phyloP scores from a whole-genome alignment of 1,140 invertebrate species.

The Ptiloglossa arizonensis region DNA sequence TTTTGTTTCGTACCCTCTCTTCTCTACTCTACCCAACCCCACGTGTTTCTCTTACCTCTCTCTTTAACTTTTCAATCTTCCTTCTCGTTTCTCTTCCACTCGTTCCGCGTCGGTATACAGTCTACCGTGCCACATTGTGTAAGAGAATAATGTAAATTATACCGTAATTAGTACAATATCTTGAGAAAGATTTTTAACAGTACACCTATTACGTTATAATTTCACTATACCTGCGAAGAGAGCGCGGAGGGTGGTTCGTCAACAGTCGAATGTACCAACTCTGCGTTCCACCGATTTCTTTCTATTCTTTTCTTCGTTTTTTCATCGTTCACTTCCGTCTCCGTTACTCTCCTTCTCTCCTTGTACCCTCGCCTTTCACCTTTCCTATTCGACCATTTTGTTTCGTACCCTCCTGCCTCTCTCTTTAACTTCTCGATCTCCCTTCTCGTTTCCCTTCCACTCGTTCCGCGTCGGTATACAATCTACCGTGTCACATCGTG shows the following conservation, averaged over 20 bases:
- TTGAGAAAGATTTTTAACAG: too few relatives aligned
- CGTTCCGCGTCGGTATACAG: constrained; percentile 44
- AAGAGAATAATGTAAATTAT: too few relatives aligned
- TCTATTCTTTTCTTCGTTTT: neutral
- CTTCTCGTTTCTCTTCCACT: constrained; percentile 23
- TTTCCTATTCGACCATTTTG: constrained; percentile 22
- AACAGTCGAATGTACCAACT: constrained; percentile 58
- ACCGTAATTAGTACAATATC: too few relatives aligned
- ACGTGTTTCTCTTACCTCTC: neutral
- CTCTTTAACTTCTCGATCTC: neutral
- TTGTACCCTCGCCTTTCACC: neutral
- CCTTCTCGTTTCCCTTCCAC: constrained; percentile 13
- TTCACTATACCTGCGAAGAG: constrained; percentile 75
- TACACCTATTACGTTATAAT: too few relatives aligned
- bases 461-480: constrained; percentile 47
- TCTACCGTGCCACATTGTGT: constrained; percentile 53
- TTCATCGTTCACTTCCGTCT: neutral
- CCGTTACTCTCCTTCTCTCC: neutral
- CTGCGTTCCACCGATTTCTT: constrained; percentile 31
- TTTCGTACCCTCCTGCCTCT: neutral
- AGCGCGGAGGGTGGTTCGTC: constrained; percentile 74
- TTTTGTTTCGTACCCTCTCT: constrained; percentile 18
- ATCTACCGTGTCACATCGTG: constrained; percentile 52
- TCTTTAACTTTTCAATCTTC: neutral
- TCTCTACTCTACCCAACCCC: neutral